These are phyloP conservation scores for Eclectus roratus DNA, from an alignment of 2,113 vertebrate species.

Conservation along the genomic window DNA sequence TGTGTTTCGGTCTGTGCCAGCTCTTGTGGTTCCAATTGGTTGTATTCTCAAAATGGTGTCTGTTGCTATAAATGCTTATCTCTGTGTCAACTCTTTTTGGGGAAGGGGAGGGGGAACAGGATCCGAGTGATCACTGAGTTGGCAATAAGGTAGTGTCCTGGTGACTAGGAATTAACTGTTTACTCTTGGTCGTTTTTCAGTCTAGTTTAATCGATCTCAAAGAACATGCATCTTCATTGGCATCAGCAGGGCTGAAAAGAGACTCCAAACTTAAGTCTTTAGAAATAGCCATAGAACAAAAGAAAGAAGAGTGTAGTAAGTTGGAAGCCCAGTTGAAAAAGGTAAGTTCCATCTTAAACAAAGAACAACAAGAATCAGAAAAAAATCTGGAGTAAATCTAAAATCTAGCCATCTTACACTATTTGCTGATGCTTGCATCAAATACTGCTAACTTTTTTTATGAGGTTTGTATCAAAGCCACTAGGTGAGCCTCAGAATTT, in stretches of 20 bases:
- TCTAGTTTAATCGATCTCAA: slow-evolving; percentile 97
- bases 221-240: slow-evolving; percentile 95
- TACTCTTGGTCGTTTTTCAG: slow-evolving; percentile 79
- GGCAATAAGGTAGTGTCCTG: slow-evolving; percentile 20
- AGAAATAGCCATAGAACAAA: slow-evolving; percentile 98
- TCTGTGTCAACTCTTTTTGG: background rate
- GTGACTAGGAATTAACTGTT: slow-evolving; percentile 43
- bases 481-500: slow-evolving; percentile 55
- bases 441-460: slow-evolving; percentile 28
- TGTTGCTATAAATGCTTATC: background rate
- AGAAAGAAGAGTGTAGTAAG: slow-evolving; percentile 99
- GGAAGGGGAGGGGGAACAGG: slow-evolving; percentile 39
- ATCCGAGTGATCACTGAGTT: background rate
- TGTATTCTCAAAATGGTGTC: background rate
- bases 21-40: background rate
- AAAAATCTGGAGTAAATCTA: slow-evolving; percentile 39
- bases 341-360: slow-evolving; percentile 72
- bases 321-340: slow-evolving; percentile 96
- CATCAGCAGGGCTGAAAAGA: slow-evolving; percentile 94
- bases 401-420: slow-evolving; percentile 34
- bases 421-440: slow-evolving; percentile 69
- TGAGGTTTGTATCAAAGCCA: slow-evolving; percentile 51
- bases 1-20: background rate
- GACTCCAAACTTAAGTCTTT: slow-evolving; percentile 98
- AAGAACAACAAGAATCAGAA: background rate